Conservation (phyloP, 2,113 vertebrate species). For the Aramus guarauna region DNA sequence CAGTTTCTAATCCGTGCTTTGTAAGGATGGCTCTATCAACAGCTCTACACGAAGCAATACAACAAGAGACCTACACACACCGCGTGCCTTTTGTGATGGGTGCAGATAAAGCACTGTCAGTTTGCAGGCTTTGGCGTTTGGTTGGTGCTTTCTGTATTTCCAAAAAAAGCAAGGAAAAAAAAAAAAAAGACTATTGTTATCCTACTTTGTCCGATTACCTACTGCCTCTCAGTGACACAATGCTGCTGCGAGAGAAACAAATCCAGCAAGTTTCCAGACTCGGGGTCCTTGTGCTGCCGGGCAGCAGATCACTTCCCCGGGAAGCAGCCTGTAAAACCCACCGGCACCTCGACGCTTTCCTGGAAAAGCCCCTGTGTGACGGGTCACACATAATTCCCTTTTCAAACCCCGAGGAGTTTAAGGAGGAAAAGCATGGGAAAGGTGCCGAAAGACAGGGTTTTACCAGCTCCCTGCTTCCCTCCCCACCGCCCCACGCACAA, state of each 20-base stretch:
- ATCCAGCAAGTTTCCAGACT: background rate
- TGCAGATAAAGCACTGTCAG: background rate
- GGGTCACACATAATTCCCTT: background rate
- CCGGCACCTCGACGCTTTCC: rapidly evolving
- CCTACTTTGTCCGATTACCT: background rate
- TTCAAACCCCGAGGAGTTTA: background rate
- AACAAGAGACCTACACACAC: background rate
- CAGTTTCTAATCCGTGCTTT: background rate
- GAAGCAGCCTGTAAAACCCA: background rate
- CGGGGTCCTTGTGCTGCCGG: rapidly evolving
- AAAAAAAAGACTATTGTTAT: background rate
- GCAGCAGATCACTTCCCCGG: background rate
- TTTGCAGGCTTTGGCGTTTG: background rate
- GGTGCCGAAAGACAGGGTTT: background rate
- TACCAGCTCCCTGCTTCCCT: background rate
- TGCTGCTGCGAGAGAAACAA: background rate
- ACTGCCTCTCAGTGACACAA: background rate
- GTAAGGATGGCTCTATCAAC: background rate
- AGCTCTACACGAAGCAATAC: background rate
- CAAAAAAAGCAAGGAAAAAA: background rate
- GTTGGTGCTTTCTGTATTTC: rapidly evolving
- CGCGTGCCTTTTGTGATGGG: background rate
- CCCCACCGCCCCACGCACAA: background rate
- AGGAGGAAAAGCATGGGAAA: background rate
- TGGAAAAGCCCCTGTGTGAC: background rate